Percentiles rank a stretch among this genome's conserved stretches.
Evolutionary conservation across 2,113 vertebrate species (phyloP).

Genomic region (Coracopsis vasa): DNA sequence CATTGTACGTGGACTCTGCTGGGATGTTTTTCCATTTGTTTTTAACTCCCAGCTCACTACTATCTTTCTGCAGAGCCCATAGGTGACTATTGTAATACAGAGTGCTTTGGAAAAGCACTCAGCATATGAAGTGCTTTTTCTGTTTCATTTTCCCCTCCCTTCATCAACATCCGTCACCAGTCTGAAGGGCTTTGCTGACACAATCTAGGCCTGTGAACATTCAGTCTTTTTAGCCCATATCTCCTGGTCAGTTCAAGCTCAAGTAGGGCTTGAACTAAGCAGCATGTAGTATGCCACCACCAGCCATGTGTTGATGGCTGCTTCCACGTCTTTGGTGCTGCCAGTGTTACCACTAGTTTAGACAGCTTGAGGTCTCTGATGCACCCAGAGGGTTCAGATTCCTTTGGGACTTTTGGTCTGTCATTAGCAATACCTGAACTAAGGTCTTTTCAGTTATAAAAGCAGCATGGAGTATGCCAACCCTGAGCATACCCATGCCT

Average conservation of each 20-base stretch:
- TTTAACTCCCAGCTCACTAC: not conserved
- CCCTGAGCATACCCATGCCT: not conserved
- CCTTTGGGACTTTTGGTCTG: not conserved
- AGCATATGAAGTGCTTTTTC: not conserved
- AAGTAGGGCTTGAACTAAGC: not conserved
- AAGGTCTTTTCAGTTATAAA: not conserved
- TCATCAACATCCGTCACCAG: not conserved
- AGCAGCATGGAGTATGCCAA: too few species aligned
- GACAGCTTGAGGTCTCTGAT: not conserved
- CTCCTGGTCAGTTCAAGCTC: not conserved
- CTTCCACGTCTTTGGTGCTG: not conserved
- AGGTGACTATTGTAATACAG: not conserved
- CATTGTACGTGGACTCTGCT: not conserved
- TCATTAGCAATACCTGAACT: not conserved
- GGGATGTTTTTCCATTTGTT: not conserved
- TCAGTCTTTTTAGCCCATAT: not conserved
- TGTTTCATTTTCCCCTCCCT: not conserved
- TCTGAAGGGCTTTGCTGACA: not conserved
- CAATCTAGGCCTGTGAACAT: not conserved
- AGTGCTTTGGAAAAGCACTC: not conserved
- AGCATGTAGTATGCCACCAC: not conserved
- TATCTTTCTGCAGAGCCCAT: not conserved
- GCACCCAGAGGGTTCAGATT: not conserved
- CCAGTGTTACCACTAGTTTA: not conserved
- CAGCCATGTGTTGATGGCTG: fast-evolving